Percentiles rank a stretch among this genome's conserved stretches.
Conservation (phyloP, 2,113 vertebrate species). For the Malurus elegans region DNA sequence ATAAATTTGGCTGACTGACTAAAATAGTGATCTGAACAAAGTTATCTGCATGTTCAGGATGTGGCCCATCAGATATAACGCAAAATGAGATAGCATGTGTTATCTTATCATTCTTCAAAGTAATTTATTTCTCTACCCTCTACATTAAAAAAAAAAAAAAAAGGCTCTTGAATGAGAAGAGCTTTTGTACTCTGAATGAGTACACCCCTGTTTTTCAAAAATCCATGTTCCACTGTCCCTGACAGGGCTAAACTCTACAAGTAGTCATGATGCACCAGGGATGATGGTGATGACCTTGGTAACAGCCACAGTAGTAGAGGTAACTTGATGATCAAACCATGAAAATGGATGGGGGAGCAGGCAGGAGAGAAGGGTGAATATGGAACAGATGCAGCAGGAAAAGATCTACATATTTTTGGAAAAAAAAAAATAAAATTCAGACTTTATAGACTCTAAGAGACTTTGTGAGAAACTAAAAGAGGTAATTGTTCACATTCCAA, state of each 20-base stretch:
- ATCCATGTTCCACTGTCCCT: constrained; percentile 19
- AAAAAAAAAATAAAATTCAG: constrained; percentile 53
- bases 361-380: not conserved
- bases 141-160: not conserved
- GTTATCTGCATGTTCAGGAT: not conserved
- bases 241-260: not conserved
- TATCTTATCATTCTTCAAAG: not conserved
- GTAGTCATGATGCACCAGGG: constrained; percentile 4
- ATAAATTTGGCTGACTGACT: not conserved
- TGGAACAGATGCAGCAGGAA: not conserved
- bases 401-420: constrained; percentile 61
- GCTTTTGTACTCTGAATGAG: not conserved
- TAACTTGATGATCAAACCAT: not conserved
- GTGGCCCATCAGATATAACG: not conserved
- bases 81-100: not conserved
- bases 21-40: not conserved
- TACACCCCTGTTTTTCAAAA: not conserved
- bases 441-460: constrained; percentile 80
- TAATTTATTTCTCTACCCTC: constrained; percentile 8
- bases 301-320: not conserved
- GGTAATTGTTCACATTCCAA: constrained; percentile 90
- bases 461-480: constrained; percentile 85
- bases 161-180: not conserved
- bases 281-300: not conserved
- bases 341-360: not conserved